Percentiles rank a stretch among this genome's conserved stretches.
Conservation (phyloP, 30 jellyfish, hydroid and myxozoan species). For the Nemopilema nomurai region DNA sequence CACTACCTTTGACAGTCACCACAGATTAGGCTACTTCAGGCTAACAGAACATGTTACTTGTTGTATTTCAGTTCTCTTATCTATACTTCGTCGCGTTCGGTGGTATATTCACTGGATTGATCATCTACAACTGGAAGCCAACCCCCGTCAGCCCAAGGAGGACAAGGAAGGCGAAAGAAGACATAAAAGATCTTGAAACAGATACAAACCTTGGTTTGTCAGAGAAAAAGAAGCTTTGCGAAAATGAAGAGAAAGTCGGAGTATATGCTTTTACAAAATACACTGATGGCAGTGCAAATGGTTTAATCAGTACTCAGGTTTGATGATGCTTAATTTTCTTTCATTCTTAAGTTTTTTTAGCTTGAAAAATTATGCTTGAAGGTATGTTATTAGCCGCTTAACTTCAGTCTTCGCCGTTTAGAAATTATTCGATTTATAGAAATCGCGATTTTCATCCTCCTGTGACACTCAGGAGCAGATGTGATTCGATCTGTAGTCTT, state of each 20-base stretch:
- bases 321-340: background rate
- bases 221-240: conserved; percentile 38
- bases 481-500: no score
- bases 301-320: conserved; percentile 30
- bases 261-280: conserved; percentile 5
- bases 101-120: conserved; percentile 81
- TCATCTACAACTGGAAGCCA: conserved; percentile 81
- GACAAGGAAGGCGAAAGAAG: conserved; percentile 52
- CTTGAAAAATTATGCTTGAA: background rate
- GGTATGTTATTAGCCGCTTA: background rate
- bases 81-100: conserved; percentile 91
- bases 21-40: background rate
- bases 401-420: background rate
- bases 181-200: conserved; percentile 1
- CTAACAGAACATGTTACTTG: background rate
- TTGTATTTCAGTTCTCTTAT: conserved; percentile 83
- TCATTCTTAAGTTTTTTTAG: background rate
- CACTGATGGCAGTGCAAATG: conserved; percentile 8
- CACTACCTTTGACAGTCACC: no score
- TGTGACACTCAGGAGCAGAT: no score
- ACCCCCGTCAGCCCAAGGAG: conserved; percentile 86
- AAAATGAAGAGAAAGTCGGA: conserved; percentile 22
- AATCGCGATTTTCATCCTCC: no score
- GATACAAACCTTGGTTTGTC: background rate
- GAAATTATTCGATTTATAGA: no score